Conservation (phyloP, 1,140 invertebrate genomes). For the Heliconius hewitsoni region DNA sequence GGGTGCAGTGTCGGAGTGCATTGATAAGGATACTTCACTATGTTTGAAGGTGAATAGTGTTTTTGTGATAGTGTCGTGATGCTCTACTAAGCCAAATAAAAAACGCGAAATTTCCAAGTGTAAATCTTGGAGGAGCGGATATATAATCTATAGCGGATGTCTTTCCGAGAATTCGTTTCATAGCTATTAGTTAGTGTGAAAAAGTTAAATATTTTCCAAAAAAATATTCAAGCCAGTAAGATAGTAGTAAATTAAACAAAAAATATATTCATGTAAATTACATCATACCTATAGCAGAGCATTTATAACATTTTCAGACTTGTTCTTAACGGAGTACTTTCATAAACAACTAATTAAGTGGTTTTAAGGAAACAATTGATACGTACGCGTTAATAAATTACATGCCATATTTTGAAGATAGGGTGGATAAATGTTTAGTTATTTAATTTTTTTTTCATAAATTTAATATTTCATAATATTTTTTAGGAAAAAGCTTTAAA, state of each 20-base stretch:
- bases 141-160: constrained; percentile 4
- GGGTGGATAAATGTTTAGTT: neutral
- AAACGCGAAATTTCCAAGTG: neutral
- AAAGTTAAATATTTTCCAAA: neutral
- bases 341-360: constrained; percentile 11
- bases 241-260: neutral
- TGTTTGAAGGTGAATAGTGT: constrained; percentile 75
- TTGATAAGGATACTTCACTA: constrained; percentile 70
- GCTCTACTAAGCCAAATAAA: neutral
- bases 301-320: constrained; percentile 1
- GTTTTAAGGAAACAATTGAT: neutral
- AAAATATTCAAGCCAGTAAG: neutral
- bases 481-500: constrained; percentile 75
- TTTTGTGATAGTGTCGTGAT: constrained; percentile 60
- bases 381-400: neutral
- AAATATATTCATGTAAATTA: neutral
- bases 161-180: neutral
- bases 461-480: constrained; percentile 14
- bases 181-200: neutral
- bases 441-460: neutral
- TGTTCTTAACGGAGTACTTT: constrained; percentile 3
- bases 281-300: neutral
- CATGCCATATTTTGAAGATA: neutral
- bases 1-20: constrained; percentile 70
- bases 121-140: neutral